These are phyloP conservation scores for Oreochromis grahami DNA, from an alignment of 2,797 vertebrate genomes.

Conservation along the genomic window DNA sequence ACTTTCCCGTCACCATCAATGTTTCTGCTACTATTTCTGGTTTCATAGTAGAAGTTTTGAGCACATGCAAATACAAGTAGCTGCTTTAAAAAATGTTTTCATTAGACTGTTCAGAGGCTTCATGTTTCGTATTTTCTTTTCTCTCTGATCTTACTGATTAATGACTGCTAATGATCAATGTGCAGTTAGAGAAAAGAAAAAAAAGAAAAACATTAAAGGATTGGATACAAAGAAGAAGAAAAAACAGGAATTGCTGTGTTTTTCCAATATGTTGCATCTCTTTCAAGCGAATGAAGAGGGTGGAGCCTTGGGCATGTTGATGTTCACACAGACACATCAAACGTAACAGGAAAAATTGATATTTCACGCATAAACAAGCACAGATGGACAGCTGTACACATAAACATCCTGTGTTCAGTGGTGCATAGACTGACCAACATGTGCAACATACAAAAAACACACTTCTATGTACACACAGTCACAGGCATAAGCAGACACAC, in stretches of 20 bases:
- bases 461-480: neutral
- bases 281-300: conserved; percentile 30
- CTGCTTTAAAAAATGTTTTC: neutral
- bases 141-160: conserved; percentile 6
- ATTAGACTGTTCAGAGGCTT: neutral
- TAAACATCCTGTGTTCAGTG: neutral
- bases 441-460: neutral
- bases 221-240: neutral
- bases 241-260: neutral
- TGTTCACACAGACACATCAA: neutral
- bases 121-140: neutral
- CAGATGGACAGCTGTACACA: neutral
- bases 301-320: conserved; percentile 1
- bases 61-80: neutral
- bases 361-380: neutral
- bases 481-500: neutral
- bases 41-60: neutral
- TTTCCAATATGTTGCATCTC: conserved; percentile 18
- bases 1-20: neutral
- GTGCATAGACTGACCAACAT: neutral
- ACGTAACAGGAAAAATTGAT: neutral
- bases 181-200: neutral
- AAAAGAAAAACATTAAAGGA: neutral
- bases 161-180: neutral
- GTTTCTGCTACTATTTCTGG: neutral